These are phyloP conservation scores for Mycalesis mineus DNA, from an alignment of 2,888 invertebrate genomes.

Conservation along the genomic window DNA sequence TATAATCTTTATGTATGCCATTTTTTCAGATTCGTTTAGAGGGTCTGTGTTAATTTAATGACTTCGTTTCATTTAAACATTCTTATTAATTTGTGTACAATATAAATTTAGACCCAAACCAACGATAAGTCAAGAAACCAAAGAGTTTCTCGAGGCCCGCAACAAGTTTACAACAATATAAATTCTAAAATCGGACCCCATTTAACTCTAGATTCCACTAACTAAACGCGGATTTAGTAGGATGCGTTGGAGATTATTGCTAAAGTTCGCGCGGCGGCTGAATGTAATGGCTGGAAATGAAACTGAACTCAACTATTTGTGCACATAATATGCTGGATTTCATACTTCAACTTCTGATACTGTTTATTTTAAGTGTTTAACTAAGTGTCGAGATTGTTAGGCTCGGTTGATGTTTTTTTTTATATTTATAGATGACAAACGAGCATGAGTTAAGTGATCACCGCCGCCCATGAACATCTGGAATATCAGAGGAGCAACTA, in stretches of 20 bases:
- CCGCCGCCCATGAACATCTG: no score
- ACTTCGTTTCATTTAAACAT: no score
- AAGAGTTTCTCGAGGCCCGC: not conserved
- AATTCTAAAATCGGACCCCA: slow-evolving; percentile 9
- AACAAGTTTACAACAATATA: not conserved
- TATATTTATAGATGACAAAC: no score
- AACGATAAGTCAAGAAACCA: not conserved
- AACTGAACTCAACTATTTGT: slow-evolving; percentile 10
- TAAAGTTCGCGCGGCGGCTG: slow-evolving; percentile 16
- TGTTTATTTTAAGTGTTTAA: not conserved
- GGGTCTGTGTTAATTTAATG: no score
- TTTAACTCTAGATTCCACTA: slow-evolving; percentile 11
- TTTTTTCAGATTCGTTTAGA: no score
- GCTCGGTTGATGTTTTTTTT: no score
- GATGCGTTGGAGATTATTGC: slow-evolving; percentile 14
- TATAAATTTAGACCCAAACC: not conserved
- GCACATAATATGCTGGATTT: slow-evolving; percentile 11
- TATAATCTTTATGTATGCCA: no score
- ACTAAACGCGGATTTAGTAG: slow-evolving; percentile 13
- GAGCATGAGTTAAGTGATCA: no score
- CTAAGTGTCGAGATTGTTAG: not conserved
- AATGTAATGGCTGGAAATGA: slow-evolving; percentile 14
- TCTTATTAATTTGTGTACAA: no score
- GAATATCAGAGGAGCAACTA: no score
- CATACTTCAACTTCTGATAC: not conserved